These are phyloP conservation scores for Crossaster papposus DNA, from an alignment of 53 echinoderm and acorn worm genomes.

Conservation along the genomic window DNA sequence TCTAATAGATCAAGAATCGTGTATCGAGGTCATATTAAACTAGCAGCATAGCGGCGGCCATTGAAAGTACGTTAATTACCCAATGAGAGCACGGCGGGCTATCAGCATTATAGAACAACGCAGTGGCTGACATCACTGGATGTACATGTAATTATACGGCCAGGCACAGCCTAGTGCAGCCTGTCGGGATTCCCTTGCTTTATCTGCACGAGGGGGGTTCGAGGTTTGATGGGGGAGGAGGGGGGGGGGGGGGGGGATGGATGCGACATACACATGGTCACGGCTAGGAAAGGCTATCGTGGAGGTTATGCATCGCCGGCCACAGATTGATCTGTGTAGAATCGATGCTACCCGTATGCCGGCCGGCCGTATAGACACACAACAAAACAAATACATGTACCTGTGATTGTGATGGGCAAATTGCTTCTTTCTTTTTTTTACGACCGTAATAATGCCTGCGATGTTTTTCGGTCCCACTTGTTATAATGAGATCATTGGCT, in stretches of 20 bases:
- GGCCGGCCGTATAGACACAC: background rate
- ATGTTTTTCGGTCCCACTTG: background rate
- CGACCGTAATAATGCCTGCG: background rate
- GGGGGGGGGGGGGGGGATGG: too few species aligned
- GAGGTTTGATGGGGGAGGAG: too few species aligned
- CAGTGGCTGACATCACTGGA: background rate
- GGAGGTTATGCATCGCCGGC: background rate
- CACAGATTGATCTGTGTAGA: background rate
- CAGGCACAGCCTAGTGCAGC: background rate
- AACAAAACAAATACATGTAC: background rate
- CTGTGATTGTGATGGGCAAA: background rate
- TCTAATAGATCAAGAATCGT: conserved; percentile 18
- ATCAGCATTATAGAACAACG: background rate
- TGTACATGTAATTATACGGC: background rate
- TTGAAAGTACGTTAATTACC: conserved; percentile 39
- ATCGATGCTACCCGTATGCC: conserved; percentile 6
- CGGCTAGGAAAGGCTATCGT: background rate
- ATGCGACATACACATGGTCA: background rate
- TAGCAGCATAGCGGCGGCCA: background rate
- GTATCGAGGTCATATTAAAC: conserved; percentile 24
- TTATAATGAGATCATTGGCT: background rate
- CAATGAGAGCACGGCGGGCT: background rate
- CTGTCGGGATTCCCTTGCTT: background rate
- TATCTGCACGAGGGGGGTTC: background rate
- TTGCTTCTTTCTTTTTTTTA: conserved; percentile 3